A percentile compares a stretch with the other conserved stretches of the same genome.
Conservation (phyloP, 2,797 vertebrate genomes). For the Notoglanidium macrostoma region DNA sequence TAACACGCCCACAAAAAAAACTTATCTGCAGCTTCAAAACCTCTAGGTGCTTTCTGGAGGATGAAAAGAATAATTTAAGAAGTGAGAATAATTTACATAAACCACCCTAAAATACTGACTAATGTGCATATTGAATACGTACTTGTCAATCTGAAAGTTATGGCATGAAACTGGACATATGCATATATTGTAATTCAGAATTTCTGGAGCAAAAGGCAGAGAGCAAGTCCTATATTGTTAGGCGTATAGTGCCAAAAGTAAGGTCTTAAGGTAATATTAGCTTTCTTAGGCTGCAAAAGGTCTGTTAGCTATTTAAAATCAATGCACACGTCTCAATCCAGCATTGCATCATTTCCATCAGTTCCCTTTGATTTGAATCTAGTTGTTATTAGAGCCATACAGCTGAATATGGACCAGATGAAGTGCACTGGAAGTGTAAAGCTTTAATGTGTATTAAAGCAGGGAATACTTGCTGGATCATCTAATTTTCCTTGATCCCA, state of each 20-base stretch:
- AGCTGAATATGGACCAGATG: conserved; percentile 12
- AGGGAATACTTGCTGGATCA: background rate
- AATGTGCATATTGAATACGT: background rate
- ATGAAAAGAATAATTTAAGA: background rate
- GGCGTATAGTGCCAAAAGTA: background rate
- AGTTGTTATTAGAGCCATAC: background rate
- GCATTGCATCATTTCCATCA: background rate
- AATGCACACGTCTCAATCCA: background rate
- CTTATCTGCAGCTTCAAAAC: background rate
- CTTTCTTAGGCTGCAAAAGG: background rate
- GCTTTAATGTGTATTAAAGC: background rate
- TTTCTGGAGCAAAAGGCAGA: background rate
- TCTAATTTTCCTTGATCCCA: conserved; percentile 1
- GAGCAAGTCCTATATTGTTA: background rate
- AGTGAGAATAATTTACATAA: background rate
- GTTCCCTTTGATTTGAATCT: background rate
- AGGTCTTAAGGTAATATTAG: background rate
- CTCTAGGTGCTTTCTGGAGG: background rate
- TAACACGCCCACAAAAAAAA: background rate
- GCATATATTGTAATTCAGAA: background rate
- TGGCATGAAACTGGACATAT: background rate
- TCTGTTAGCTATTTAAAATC: background rate
- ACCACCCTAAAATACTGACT: background rate
- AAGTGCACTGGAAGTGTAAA: background rate
- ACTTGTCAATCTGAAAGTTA: background rate